Base-by-base conservation (phyloP, 92 coral and sea anemone genomes). In the Zoanthus sociatus region DNA sequence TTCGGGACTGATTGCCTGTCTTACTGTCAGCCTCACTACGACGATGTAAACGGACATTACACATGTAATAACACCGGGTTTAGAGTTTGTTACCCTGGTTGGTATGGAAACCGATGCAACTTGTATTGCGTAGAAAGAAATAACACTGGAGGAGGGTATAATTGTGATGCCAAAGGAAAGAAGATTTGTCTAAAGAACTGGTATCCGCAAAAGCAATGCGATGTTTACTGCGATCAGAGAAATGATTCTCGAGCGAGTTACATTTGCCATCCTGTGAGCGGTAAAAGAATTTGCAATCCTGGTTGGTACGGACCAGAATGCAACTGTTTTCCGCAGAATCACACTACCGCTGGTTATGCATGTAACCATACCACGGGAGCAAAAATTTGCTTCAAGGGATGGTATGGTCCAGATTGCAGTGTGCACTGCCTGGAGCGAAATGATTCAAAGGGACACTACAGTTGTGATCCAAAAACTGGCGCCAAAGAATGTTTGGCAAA, bases 221-320 rank as follows among this genome's bases (percentile, higher is more conserved):
- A 81, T 50, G 79, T 90, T 66, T 82, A 79, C 74, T 90, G 93
- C 47, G 60, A 81, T 8, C 48, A 67, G 61, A 78, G 81, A 44
- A 88, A 94, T 50, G 88, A 88, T 87, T 69, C 87, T 46, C 21
- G 50, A 1, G 93, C 92, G 37, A 87, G 92, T 84, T 94, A 94
- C 71, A 84, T 3, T 0, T 94, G 98, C 44, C 85, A 90, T 21
- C 14, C 33, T 26, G 71, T 44, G 31, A 88, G 68, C 37, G 90
- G 90, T 45, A 17, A 72, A 81, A 88, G 86, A 89, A 76, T 73
- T 37, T 96, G 98, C 84, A 82, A 70, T 50, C 15, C 84, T 37
- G 96, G 93, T 50, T 96, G 98, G 98, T 69, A 31, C 61, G 98
- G 98, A 33, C 94, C 87, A 47, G 90, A 90, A 37, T 96, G 98